phyloP scores from a whole-genome alignment of 1,140 invertebrate genomes.

The Magallana angulata region DNA sequence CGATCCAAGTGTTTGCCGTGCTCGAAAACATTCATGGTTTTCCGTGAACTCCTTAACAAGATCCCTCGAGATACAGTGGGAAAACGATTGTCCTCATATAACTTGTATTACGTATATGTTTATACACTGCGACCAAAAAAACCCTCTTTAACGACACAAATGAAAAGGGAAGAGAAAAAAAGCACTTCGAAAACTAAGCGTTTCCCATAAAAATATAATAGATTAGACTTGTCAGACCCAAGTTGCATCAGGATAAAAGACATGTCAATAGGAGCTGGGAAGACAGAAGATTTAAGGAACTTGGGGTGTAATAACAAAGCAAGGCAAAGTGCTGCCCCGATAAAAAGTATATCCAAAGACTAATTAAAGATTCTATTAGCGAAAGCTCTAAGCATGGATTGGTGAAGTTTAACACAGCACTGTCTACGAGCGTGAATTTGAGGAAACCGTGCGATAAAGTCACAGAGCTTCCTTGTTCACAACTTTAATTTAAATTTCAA shows the following conservation, averaged over 20 bases:
- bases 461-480: not conserved
- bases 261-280: not conserved
- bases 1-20: too few relatives aligned
- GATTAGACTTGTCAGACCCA: slow-evolving; percentile 1
- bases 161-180: too few relatives aligned
- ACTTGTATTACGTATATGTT: not conserved
- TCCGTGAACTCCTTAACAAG: not conserved
- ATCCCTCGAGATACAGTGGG: not conserved
- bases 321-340: not conserved
- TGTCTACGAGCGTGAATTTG: too few relatives aligned
- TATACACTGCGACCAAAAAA: not conserved
- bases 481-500: too few relatives aligned
- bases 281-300: slow-evolving; percentile 16
- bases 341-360: slow-evolving; percentile 25
- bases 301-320: slow-evolving; percentile 26
- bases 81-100: not conserved
- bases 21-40: too few relatives aligned
- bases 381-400: not conserved
- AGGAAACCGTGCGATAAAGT: too few relatives aligned
- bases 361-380: slow-evolving; percentile 36
- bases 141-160: not conserved
- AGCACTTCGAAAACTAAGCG: not conserved
- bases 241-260: not conserved
- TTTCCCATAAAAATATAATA: not conserved
- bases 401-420: too few relatives aligned